Evolutionary conservation across 2,113 vertebrate species (phyloP), one percentile per base, ranked within the genome.

Genomic region (Himantopus leucocephalus): DNA sequence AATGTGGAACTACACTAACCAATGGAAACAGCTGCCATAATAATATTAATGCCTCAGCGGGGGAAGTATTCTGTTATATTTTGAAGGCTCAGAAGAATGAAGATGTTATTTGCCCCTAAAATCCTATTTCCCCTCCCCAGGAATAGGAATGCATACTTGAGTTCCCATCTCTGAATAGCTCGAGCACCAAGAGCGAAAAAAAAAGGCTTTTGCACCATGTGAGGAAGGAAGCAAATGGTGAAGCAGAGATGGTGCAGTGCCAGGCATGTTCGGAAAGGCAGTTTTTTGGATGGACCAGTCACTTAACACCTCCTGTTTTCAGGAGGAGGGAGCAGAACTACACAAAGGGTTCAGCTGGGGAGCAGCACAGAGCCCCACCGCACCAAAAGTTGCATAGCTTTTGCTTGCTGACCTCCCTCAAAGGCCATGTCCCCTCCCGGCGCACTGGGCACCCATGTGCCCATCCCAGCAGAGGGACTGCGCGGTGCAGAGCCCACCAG

Each of bases 81-180:
- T 63, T 50, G 83, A 95, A 96, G 52, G 30, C 71, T 93, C 34
- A 32, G 47, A 93, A 91, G 55, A 79, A 60, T 41, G 35, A 56
- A 39, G 17, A 45, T 52, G 37, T 55, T 81, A 66, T 48, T 72
- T 59, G 12, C 12, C 24, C n/a, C 60, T 90, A 74, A 96, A 92
- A 52, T 60, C 19, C 34, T 60, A 68, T 63, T 86, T 78, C 14
- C 7, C 14, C 15, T 81, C 16, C 59, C 22, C 29, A 66, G 75
- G 71, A 84, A 76, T 12, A 22, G 3, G 7, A 73, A 55, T 19
- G 63, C 4, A 19, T 43, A 30, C 14, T 45, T 66, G 59, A 35
- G 4, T 78, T 85, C 16, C 52, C 30, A 66, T 53, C 75, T 87
- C 52, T 66, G 63, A 90, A 66, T 5, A 79, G 39, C 6, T 58